These are phyloP conservation scores for Trichechus manatus DNA, from an alignment of 2,113 vertebrate species.

Conservation along the genomic window DNA sequence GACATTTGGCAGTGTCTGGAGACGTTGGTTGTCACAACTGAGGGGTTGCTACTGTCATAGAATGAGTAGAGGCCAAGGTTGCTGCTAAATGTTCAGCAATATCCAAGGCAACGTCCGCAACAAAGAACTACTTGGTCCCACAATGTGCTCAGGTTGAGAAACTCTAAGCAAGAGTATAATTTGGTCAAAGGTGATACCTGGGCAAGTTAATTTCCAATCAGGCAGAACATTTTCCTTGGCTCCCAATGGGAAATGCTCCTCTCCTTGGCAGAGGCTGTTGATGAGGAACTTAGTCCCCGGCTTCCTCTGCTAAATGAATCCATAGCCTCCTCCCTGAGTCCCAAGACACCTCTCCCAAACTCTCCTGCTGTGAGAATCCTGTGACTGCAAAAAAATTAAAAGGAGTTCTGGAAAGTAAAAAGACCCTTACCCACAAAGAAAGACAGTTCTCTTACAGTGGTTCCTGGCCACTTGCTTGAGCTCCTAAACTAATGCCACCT, in stretches of 20 bases:
- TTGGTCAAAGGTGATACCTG: background rate
- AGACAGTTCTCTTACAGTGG: background rate
- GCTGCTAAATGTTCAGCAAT: background rate
- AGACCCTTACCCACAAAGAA: background rate
- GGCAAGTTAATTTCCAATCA: background rate
- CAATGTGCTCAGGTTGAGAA: background rate
- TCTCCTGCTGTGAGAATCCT: background rate
- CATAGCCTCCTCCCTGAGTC: background rate
- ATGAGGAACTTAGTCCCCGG: background rate
- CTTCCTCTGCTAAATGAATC: background rate
- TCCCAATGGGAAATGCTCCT: background rate
- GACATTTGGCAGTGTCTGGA: background rate
- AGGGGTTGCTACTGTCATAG: background rate
- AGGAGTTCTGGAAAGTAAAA: background rate
- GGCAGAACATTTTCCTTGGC: background rate
- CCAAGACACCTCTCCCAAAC: background rate
- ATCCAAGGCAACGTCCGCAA: background rate
- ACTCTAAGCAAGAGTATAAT: background rate
- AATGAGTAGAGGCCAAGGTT: background rate
- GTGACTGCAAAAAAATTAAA: conserved; percentile 19
- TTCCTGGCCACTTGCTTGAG: background rate
- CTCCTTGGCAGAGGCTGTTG: background rate
- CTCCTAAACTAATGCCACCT: background rate
- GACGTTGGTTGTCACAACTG: background rate
- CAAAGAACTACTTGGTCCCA: background rate